Conservation (phyloP, 2,113 vertebrate species). For the Rhinichthys klamathensis region DNA sequence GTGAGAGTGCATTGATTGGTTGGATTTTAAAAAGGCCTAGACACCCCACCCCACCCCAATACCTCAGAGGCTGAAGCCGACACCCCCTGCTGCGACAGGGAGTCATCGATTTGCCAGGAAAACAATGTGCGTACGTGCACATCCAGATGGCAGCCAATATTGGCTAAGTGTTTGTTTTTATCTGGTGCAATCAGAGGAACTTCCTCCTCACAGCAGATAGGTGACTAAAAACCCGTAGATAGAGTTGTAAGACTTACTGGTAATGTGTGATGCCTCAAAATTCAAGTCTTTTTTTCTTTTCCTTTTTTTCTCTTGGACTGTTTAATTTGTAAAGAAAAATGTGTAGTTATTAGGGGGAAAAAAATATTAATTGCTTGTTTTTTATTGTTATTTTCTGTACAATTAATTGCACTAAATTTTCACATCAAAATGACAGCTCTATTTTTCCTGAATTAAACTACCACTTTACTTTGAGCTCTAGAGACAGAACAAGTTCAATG, state of each 20-base stretch:
- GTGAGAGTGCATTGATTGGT: slow-evolving; percentile 45
- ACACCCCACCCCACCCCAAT: slow-evolving; percentile 1
- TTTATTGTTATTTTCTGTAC: neutral
- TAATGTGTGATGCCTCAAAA: neutral
- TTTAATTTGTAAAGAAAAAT: neutral
- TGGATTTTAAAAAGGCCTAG: slow-evolving; percentile 29
- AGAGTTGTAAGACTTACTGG: neutral
- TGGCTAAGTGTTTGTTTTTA: slow-evolving; percentile 54
- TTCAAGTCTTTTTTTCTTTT: neutral
- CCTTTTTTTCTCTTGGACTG: neutral
- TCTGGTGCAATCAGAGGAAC: slow-evolving; percentile 40
- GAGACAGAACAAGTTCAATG: neutral
- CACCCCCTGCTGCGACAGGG: slow-evolving; percentile 8
- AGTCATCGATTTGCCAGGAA: slow-evolving; percentile 37
- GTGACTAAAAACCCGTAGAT: neutral
- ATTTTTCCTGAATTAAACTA: neutral
- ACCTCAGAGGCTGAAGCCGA: slow-evolving; percentile 18
- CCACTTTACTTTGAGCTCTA: neutral
- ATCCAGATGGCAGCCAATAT: slow-evolving; percentile 41
- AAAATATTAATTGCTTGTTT: no score
- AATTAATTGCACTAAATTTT: neutral
- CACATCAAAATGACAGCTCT: neutral
- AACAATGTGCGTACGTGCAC: slow-evolving; percentile 45
- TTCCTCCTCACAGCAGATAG: neutral
- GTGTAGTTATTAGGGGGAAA: neutral